Conservation (phyloP, 2,888 invertebrate species). For the Hylaea fasciaria region DNA sequence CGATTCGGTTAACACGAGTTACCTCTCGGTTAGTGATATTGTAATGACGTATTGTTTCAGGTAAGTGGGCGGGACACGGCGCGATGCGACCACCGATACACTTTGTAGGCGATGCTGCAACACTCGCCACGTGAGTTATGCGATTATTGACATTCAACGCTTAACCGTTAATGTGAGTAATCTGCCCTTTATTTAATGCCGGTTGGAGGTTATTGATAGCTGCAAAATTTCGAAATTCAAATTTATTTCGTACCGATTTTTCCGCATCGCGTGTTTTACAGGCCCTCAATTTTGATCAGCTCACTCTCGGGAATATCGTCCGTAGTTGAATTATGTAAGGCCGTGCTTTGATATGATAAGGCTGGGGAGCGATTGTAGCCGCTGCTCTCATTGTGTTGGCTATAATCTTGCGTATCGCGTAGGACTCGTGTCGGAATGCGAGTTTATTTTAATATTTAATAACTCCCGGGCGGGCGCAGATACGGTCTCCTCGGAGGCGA, state of each 20-base stretch:
- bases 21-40: conserved; percentile 65
- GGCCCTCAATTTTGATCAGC: conserved; percentile 64
- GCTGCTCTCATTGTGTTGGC: conserved; percentile 80
- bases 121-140: conserved; percentile 62
- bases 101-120: conserved; percentile 70
- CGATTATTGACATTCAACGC: conserved; percentile 61
- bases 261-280: conserved; percentile 54
- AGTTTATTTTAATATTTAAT: conserved; percentile 85
- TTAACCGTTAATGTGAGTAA: conserved; percentile 33
- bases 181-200: conserved; percentile 40
- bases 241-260: conserved; percentile 36
- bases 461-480: conserved; percentile 78
- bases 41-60: conserved; percentile 84
- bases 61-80: conserved; percentile 76
- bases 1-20: conserved; percentile 65
- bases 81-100: conserved; percentile 69
- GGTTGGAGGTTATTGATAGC: conserved; percentile 24
- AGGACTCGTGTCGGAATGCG: conserved; percentile 82
- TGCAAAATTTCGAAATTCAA: conserved; percentile 20
- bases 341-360: conserved; percentile 80
- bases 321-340: conserved; percentile 74
- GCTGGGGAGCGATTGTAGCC: conserved; percentile 71
- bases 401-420: conserved; percentile 81
- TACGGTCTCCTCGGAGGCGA: conserved; percentile 78
- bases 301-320: conserved; percentile 57